Evolutionary conservation across 2,888 invertebrate genomes (phyloP), one percentile per base, ranked within the genome.

Genomic region (Pyralis farinalis): DNA sequence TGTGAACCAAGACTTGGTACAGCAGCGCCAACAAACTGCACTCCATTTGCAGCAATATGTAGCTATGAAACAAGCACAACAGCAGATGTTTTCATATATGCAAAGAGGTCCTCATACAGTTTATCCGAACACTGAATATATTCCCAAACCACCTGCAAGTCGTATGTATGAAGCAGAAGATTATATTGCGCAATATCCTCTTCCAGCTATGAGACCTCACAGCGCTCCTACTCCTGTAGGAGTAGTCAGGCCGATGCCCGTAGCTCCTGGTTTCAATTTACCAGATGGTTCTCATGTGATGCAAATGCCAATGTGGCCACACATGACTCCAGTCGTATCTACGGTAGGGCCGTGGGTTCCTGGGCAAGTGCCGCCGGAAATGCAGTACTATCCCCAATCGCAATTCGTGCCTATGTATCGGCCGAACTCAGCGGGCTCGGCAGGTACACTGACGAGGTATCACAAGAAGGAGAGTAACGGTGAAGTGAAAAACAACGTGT

Each of bases 11-110:
- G 87, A 88, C 29, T 46, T 87, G 10, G 77, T 67, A 0, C 88
- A 88, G 46, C 89, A 89, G 38, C 66, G 89, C 33, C 90, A 90
- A 44, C 90, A 89, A 54, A 90, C 90, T 0, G 88, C 85, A 0
- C 68, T 89, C 38, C 88, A 89, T 34, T 57, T 90, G 37, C 90
- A 90, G 56, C 90, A 90, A 42, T 90, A 89, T 49, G 90, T 89
- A 0, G 89, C 89, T 0, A 90, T 90, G 90, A 90, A 90, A 46
- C 90, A 90, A 63, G 90, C 90, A 0, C 90, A 90, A 50, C 89
- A 89, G 44, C 87, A 88, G 45, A 85, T 90, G 86, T 85, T 79
- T 42, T 68, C 76, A 0, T 89, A 86, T 54, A 60, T 86, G 28
- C 88, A 88, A 51, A 63, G 87, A 49, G 76, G 80, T 28, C 84